Base-by-base conservation (phyloP, 2,888 invertebrate species). In the Flabesymbios commensalis region DNA sequence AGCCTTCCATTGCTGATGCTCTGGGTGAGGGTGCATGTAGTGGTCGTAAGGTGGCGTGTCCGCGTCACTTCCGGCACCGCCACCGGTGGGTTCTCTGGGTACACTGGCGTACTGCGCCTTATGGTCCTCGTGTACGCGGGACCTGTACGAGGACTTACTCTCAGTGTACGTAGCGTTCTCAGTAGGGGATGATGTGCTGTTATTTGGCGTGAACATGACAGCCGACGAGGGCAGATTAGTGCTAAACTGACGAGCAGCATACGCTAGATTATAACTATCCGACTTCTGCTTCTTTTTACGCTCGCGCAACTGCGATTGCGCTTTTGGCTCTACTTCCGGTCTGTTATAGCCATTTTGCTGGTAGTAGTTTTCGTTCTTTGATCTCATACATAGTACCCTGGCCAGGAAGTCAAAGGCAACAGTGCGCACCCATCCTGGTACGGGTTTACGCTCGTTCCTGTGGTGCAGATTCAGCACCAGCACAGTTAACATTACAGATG, bases 401-500 rank as follows among this genome's bases (percentile, higher is more conserved):
- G 74, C 65, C 7, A 78, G 55, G 4, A 70, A 39, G n/a, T 60
- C 57, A 31, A 78, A 72, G 19, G 72, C 72, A 19, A 80, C 29
- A 26, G 62, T 55, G 49, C 75, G 74, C 10, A 83, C 61, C 69
- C 74, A 72, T 3, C 48, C 41, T 0, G 82, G 80, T 1, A 78
- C 76, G 1, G 75, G 70, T 45, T 69, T 68, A 32, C 32, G 67
- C 24, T 60, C 55, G 48, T 63, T 54, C 31, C 63, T 32, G 68
- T 83, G 82, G 61, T 83, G 81, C 53, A 83, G 74, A 69, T 82
- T 82, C 5, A 84, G 75, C 3, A 84, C 81, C 59, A 81, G 74
- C 26, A 83, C 83, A 7, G 83, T 82, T 53, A 83, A 73, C 10
- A 79, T 75, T 10, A 83, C 80, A 5, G 82, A 82, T 7, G 80